Evolutionary conservation across 2,888 invertebrate genomes (phyloP).

Genomic region (Zaprionus lineosus): DNA sequence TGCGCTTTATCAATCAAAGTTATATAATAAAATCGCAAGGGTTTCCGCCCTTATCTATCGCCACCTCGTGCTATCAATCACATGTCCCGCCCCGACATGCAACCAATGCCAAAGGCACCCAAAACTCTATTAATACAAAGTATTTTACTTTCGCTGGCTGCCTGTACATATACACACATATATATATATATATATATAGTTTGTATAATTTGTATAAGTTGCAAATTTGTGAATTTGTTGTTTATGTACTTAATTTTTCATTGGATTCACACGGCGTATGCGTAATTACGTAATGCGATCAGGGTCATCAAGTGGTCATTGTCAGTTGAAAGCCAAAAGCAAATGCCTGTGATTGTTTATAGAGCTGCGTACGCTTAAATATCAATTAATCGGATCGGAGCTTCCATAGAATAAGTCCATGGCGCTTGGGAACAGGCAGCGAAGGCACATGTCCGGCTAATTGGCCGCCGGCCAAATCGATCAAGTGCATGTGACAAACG

Average conservation of each 20-base stretch:
- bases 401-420: slow-evolving; percentile 12
- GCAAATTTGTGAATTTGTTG: slow-evolving; percentile 18
- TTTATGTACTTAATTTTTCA: slow-evolving; percentile 6
- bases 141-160: slow-evolving; percentile 45
- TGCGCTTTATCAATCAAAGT: slow-evolving; percentile 13
- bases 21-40: slow-evolving; percentile 34
- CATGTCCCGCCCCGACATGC: slow-evolving; percentile 19
- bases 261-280: slow-evolving; percentile 53
- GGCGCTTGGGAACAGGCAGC: background rate
- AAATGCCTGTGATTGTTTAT: slow-evolving; percentile 61
- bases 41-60: slow-evolving; percentile 1
- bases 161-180: too few species aligned
- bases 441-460: slow-evolving; percentile 38
- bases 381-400: slow-evolving; percentile 52
- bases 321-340: slow-evolving; percentile 21
- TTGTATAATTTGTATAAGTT: too few species aligned
- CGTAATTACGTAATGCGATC: slow-evolving; percentile 59
- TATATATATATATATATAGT: too few species aligned
- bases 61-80: slow-evolving; percentile 46
- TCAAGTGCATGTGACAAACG: slow-evolving; percentile 61
- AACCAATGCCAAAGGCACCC: too few species aligned
- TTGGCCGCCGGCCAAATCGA: slow-evolving; percentile 49
- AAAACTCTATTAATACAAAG: slow-evolving; percentile 25
- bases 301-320: slow-evolving; percentile 55
- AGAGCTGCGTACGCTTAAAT: slow-evolving; percentile 59